Evolutionary conservation across 2,888 invertebrate species (phyloP).

Genomic region (Phasia obesa): DNA sequence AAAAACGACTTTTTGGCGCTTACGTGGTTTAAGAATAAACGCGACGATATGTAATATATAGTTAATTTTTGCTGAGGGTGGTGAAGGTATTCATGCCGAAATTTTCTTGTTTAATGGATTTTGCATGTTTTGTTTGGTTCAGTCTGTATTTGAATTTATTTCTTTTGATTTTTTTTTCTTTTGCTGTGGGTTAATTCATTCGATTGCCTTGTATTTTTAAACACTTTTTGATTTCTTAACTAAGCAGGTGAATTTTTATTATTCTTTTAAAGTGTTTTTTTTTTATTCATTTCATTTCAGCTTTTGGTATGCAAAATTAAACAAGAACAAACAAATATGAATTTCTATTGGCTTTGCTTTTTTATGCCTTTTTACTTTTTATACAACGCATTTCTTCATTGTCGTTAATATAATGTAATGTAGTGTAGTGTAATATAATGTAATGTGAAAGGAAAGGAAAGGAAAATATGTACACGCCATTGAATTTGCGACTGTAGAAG

Average conservation of each 20-base stretch:
- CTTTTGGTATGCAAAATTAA: conserved; percentile 53
- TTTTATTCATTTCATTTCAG: conserved; percentile 20
- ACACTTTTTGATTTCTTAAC: conserved; percentile 7
- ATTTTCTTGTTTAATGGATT: conserved; percentile 44
- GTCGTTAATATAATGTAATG: conserved; percentile 30
- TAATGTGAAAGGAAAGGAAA: not conserved
- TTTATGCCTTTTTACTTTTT: not conserved
- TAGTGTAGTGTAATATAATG: conserved; percentile 21
- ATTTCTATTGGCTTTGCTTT: conserved; percentile 14
- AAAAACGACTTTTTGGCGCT: too few species aligned
- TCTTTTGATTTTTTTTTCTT: not conserved
- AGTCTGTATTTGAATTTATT: conserved; percentile 24
- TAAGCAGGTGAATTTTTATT: conserved; percentile 25
- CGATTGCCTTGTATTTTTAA: conserved; percentile 13
- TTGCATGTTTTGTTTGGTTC: conserved; percentile 31
- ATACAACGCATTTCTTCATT: conserved; percentile 44
- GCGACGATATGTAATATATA: too few species aligned
- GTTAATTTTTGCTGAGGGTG: conserved; percentile 2
- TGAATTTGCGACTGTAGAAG: conserved; percentile 20
- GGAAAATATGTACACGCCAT: conserved; percentile 5
- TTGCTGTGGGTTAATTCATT: conserved; percentile 45
- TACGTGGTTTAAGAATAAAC: too few species aligned
- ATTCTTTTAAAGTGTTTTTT: conserved; percentile 28
- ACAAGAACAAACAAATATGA: conserved; percentile 40
- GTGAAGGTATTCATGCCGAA: conserved; percentile 29